A percentile compares a stretch with the other conserved stretches of the same genome.
phyloP scores from a whole-genome alignment of 2,888 invertebrate genomes.

The Cephus nigrinus region DNA sequence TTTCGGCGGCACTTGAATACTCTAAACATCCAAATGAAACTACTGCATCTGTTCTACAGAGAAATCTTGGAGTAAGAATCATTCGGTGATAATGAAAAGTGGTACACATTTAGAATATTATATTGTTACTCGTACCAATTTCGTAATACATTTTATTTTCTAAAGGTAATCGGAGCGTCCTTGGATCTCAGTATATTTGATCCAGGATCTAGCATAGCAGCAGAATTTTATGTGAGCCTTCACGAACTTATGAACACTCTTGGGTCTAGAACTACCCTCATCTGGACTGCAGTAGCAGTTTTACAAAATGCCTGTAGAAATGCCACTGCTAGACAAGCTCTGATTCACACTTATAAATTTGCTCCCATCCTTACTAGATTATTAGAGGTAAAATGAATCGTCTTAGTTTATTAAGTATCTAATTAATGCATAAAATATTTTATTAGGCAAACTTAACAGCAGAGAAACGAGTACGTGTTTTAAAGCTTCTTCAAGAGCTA shows the following conservation, averaged over 20 bases:
- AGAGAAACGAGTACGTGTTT: constrained; percentile 74
- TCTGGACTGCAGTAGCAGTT: constrained; percentile 77
- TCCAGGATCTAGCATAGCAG: constrained; percentile 73
- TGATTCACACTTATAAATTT: constrained; percentile 79
- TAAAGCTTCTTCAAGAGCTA: constrained; percentile 79
- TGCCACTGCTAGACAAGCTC: constrained; percentile 71
- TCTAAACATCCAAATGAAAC: constrained; percentile 55
- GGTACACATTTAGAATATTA: constrained; percentile 10
- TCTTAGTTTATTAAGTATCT: not conserved
- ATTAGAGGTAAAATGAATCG: constrained; percentile 67
- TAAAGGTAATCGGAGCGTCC: constrained; percentile 74
- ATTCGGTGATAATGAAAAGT: constrained; percentile 6
- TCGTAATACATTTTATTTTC: constrained; percentile 30
- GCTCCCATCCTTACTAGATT: constrained; percentile 74
- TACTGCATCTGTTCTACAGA: constrained; percentile 53
- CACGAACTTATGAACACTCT: constrained; percentile 74
- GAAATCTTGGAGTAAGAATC: constrained; percentile 54
- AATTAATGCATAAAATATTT: not conserved
- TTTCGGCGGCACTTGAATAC: constrained; percentile 53
- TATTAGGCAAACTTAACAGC: constrained; percentile 67
- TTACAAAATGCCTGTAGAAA: constrained; percentile 74
- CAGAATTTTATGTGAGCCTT: constrained; percentile 76
- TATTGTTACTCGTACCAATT: not conserved
- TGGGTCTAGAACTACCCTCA: constrained; percentile 70
- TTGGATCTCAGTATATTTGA: constrained; percentile 76